Percentiles rank a stretch among this genome's conserved stretches.
Evolutionary conservation across 53 echinoderm and acorn worm species (phyloP).

Genomic region (Holothuria scabra): DNA sequence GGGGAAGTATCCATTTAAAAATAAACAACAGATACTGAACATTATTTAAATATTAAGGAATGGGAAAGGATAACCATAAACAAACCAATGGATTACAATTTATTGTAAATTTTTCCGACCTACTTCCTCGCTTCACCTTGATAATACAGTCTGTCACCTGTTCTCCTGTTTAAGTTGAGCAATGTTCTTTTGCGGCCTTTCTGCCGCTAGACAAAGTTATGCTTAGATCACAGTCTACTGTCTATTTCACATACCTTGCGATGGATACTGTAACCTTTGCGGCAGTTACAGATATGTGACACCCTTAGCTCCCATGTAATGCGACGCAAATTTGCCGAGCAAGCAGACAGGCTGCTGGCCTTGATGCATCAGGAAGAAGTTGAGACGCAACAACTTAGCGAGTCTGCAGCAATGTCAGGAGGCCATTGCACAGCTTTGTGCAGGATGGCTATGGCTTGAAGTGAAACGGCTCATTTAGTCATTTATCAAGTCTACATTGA

Average conservation of each 20-base stretch:
- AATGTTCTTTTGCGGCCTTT: too few relatives aligned
- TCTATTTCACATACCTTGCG: not conserved
- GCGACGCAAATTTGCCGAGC: constrained; percentile 30
- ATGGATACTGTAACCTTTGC: constrained; percentile 6
- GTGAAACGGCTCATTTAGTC: constrained; percentile 45
- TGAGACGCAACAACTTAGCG: constrained; percentile 38
- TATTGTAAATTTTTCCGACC: too few relatives aligned
- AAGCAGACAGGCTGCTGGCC: constrained; percentile 32
- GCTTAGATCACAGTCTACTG: too few relatives aligned
- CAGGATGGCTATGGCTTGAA: not conserved
- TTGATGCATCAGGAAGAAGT: constrained; percentile 4
- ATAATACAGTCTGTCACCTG: too few relatives aligned
- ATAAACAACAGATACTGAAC: too few relatives aligned
- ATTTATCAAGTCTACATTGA: constrained; percentile 35
- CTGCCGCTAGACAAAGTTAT: too few relatives aligned
- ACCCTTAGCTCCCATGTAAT: constrained; percentile 21
- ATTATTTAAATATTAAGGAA: too few relatives aligned
- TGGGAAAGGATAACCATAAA: too few relatives aligned
- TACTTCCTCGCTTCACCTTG: too few relatives aligned
- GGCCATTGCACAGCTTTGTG: constrained; percentile 13
- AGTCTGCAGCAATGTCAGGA: constrained; percentile 40
- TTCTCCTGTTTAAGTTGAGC: too few relatives aligned
- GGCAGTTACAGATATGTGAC: constrained; percentile 27
- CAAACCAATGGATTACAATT: too few relatives aligned
- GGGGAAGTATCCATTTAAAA: too few relatives aligned